Conservation (phyloP, 2,888 invertebrate species). For the Drosophila fungiperda region DNA sequence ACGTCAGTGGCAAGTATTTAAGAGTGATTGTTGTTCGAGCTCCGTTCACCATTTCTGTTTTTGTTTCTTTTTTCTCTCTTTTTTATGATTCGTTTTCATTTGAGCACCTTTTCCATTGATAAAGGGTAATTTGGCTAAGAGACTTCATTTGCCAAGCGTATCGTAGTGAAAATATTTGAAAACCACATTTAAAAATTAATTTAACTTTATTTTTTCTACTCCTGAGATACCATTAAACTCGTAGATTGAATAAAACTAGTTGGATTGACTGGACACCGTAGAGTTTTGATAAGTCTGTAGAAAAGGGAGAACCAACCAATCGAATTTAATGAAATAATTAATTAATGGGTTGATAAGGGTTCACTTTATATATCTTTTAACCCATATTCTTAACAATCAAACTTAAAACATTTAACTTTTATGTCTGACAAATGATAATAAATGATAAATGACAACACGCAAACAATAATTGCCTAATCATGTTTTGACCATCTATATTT, state of each 20-base stretch:
- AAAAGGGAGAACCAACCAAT: too few species aligned
- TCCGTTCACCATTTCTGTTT: slow-evolving; percentile 6
- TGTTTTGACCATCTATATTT: neutral
- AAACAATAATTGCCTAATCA: neutral
- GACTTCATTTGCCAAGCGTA: neutral
- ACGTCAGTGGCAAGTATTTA: slow-evolving; percentile 64
- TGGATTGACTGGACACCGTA: neutral
- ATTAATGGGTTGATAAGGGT: neutral
- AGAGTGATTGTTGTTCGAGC: slow-evolving; percentile 52
- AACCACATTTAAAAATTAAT: neutral
- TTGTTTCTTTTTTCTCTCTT: neutral
- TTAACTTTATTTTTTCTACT: neutral
- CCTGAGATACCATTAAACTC: neutral
- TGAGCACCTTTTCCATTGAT: slow-evolving; percentile 9
- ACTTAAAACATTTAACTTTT: neutral
- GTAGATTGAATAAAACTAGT: neutral
- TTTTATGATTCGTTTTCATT: slow-evolving; percentile 20
- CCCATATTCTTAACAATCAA: neutral
- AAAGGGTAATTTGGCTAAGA: slow-evolving; percentile 20
- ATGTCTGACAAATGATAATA: too few species aligned
- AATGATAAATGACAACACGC: too few species aligned
- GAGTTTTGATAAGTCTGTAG: neutral
- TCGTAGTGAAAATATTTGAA: neutral
- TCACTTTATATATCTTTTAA: neutral
- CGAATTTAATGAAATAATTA: neutral